These are phyloP conservation scores for Melanaphis sacchari DNA, from an alignment of 1,140 invertebrate species.

Conservation along the genomic window DNA sequence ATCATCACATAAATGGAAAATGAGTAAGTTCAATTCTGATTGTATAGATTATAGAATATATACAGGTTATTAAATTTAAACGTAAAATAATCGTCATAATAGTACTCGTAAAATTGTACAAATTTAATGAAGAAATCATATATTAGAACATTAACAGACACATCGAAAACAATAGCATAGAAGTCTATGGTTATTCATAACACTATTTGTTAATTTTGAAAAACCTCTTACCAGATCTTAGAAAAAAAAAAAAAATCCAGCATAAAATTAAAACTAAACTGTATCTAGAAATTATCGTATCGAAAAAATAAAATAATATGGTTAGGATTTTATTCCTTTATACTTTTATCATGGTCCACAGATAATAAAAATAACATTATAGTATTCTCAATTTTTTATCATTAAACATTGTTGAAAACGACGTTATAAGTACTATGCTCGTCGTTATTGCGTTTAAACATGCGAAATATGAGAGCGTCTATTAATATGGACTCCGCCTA, in stretches of 20 bases:
- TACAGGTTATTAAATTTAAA: too few species aligned
- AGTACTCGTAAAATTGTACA: too few species aligned
- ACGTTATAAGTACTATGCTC: neutral
- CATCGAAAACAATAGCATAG: too few species aligned
- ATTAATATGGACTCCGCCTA: neutral
- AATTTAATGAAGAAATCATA: too few species aligned
- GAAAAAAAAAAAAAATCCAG: neutral
- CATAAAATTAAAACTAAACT: neutral
- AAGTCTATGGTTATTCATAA: neutral
- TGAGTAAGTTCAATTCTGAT: neutral
- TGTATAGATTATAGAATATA: neutral
- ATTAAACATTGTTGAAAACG: neutral
- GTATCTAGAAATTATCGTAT: neutral
- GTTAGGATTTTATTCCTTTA: neutral
- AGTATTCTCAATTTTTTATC: neutral
- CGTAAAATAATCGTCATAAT: too few species aligned
- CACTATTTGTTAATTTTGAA: neutral
- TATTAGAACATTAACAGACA: too few species aligned
- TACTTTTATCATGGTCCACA: neutral
- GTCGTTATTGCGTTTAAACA: neutral
- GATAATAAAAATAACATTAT: neutral
- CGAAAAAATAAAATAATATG: neutral
- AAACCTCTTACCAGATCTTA: neutral
- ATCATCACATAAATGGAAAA: neutral
- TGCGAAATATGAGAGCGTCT: neutral